Evolutionary conservation across 2,888 invertebrate genomes (phyloP), one percentile per base, ranked within the genome.

Genomic region (Spodoptera picta): DNA sequence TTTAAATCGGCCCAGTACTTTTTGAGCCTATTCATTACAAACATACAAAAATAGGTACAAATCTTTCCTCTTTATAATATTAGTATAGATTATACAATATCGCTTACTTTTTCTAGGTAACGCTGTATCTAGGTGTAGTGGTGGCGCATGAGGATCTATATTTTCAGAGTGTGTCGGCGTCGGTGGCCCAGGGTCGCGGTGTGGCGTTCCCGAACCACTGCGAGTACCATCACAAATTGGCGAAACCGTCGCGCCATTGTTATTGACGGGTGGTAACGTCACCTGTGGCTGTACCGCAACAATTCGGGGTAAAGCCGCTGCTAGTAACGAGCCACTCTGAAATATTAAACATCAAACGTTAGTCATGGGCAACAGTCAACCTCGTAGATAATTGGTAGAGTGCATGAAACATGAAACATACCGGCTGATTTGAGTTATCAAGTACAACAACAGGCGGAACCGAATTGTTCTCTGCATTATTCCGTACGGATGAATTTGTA

Each of bases 251-350:
- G 87, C 79, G 82, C 91, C 92, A 69, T 89, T 90, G 69, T 90
- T 89, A 55, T 89, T 89, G 56, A 84, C 84, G 59, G 84, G 79
- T 46, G 86, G 83, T 64, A 87, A 80, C 57, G 90, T 87, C 71
- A 88, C 87, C 79, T 87, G 85, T 65, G 84, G 87, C 71, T 88
- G 88, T 69, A 88, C 87, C 68, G 89, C 88, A 73, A 96, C 96
- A 79, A 96, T 95, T 61, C 96, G 95, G 45, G 96, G 96, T 87
- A 96, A 88, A 64, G 96, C 96, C 75, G 96, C 96, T 67, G 96
- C 96, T 82, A 97, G 88, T 60, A 96, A 89, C 48, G 96, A 96
- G 24, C 96, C 96, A 73, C 95, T 96, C 90, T 95, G 79, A 12
- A 69, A 72, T 14, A 63, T 61, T 31, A n/a, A 3, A 55, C 6